Conservation (phyloP, 2,113 vertebrate genomes). For the Lepidothrix coronata region DNA sequence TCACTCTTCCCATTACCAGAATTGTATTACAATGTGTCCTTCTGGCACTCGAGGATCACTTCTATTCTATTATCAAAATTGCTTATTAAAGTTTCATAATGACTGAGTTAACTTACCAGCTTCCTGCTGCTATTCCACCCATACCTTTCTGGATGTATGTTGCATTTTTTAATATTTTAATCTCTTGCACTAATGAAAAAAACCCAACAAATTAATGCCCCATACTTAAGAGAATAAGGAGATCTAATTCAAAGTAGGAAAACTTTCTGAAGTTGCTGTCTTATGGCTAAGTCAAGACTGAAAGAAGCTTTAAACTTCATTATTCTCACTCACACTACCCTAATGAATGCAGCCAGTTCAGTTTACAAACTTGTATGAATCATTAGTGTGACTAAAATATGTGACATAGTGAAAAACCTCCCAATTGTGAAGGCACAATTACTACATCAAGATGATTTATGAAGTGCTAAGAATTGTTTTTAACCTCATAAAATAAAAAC, state of each 20-base stretch:
- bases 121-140: not conserved
- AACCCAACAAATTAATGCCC: not conserved
- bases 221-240: not conserved
- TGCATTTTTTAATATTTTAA: not conserved
- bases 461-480: not conserved
- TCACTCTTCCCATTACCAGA: not conserved
- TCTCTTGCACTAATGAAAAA: not conserved
- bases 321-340: not conserved
- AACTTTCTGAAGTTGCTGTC: not conserved
- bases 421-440: not conserved
- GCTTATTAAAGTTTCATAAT: not conserved
- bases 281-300: not conserved
- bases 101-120: not conserved
- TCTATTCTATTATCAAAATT: not conserved
- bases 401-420: not conserved
- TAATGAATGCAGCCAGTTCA: not conserved
- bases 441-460: not conserved
- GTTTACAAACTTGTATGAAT: not conserved
- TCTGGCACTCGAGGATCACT: not conserved
- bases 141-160: fast-evolving
- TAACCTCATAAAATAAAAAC: not conserved
- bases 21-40: not conserved
- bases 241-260: not conserved
- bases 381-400: not conserved
- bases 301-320: not conserved